Conservation (phyloP, 2,797 vertebrate genomes). For the Notolabrus celidotus region DNA sequence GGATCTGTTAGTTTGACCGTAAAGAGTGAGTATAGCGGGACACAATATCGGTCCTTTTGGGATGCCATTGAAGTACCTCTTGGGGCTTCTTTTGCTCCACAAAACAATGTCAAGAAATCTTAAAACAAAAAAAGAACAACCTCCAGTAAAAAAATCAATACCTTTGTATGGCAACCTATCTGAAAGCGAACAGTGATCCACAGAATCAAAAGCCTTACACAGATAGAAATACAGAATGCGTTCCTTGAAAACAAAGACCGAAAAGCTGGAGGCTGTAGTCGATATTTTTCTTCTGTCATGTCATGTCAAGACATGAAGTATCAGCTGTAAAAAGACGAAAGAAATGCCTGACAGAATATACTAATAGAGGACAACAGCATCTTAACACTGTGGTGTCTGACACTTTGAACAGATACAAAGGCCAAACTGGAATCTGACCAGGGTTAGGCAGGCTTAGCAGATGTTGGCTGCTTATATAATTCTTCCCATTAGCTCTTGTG, state of each 20-base stretch:
- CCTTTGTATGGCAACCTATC: background rate
- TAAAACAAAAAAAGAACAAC: background rate
- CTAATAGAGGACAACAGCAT: slow-evolving; percentile 1
- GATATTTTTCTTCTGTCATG: slow-evolving; percentile 32
- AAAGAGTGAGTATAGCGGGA: background rate
- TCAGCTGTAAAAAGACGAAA: slow-evolving; percentile 12
- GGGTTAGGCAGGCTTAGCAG: slow-evolving; percentile 21
- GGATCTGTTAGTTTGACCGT: background rate
- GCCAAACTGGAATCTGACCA: slow-evolving; percentile 19
- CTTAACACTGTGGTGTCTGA: slow-evolving; percentile 26
- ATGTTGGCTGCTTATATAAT: slow-evolving; percentile 46
- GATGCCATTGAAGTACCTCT: background rate
- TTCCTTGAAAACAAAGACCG: slow-evolving; percentile 23
- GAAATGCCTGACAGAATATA: slow-evolving; percentile 6
- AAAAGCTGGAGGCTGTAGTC: slow-evolving; percentile 25
- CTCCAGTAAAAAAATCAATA: slow-evolving; percentile 7
- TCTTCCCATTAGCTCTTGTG: slow-evolving; percentile 32
- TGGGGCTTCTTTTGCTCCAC: background rate
- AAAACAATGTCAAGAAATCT: background rate
- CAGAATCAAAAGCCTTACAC: slow-evolving; percentile 16
- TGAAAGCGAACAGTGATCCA: slow-evolving; percentile 10
- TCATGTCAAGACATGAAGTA: slow-evolving; percentile 43
- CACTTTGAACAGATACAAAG: slow-evolving; percentile 6
- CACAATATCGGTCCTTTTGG: slow-evolving; percentile 6
- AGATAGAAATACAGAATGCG: slow-evolving; percentile 9